Evolutionary conservation across 2,113 vertebrate species (phyloP), one percentile per base, ranked within the genome.

Genomic region (Pterocles orientalis): DNA sequence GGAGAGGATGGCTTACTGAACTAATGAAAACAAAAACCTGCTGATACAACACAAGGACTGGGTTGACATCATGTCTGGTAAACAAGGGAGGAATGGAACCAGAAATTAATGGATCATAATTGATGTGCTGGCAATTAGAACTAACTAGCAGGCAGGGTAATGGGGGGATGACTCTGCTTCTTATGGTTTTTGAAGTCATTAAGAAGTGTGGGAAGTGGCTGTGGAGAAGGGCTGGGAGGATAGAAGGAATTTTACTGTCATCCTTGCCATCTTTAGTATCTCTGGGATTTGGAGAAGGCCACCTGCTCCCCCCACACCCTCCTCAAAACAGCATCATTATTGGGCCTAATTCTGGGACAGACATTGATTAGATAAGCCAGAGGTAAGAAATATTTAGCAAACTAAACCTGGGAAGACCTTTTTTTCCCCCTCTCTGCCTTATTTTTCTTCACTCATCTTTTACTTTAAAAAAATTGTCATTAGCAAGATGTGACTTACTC

Each of bases 101-200:
- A 93, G 90, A 91, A 96, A 96, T 95, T 76, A 96, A 91, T 91
- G 91, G 75, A 50, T 72, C 7, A 6, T 91, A 97, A 97, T 88
- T 96, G 94, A 77, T 58, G 82, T 64, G 81, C 76, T 85, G 82
- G 87, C 82, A 95, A 96, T 88, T 96, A 94, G 85, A 85, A 53
- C 12, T 50, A 87, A 72, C 73, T 85, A 90, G 70, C 66, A 70
- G 84, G 56, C 48, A 65, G 78, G 70, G 50, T 48, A 87, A 5
- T 61, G 48, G n/a, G 39, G n/a, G 26, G 9, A 31, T 82, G 81
- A 76, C 31, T 88, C 80, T 65, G 70, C 58, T 78, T 25, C 77
- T 57, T 66, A 26, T 5, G 8, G n/a, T 65, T 92, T 56, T 31
- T 92, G 50, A 70, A 86, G 80, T 41, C 76, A 71, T 71, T 88